phyloP scores from a whole-genome alignment of 2,797 vertebrate genomes.

The Scolopax rusticola region DNA sequence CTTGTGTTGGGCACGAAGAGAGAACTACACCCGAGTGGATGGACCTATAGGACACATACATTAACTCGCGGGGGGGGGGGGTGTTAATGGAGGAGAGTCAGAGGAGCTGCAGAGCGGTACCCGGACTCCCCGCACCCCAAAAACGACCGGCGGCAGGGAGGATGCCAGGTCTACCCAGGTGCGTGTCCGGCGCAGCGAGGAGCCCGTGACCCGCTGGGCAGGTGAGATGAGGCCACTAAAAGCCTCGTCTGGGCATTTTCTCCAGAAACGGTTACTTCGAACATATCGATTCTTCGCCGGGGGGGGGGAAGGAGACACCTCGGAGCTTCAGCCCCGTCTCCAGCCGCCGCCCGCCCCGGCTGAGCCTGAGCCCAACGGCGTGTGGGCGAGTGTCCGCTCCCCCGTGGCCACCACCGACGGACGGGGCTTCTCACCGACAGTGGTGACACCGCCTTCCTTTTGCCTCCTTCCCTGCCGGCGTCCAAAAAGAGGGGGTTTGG shows the following conservation, averaged over 20 bases:
- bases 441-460: rapidly evolving
- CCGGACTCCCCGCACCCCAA: not conserved
- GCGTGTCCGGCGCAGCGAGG: rapidly evolving
- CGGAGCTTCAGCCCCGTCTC: no score
- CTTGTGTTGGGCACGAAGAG: rapidly evolving
- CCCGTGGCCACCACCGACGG: rapidly evolving
- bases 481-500: rapidly evolving
- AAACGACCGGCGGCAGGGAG: rapidly evolving
- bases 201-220: no score
- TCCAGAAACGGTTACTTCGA: rapidly evolving
- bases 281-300: rapidly evolving
- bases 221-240: rapidly evolving
- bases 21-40: rapidly evolving
- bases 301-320: no score
- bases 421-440: not conserved
- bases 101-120: not conserved
- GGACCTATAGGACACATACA: rapidly evolving
- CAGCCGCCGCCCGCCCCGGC: not conserved
- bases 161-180: not conserved
- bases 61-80: no score
- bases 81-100: not conserved
- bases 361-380: rapidly evolving
- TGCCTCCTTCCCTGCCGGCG: rapidly evolving
- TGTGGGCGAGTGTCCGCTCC: rapidly evolving
- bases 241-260: rapidly evolving